Base-by-base conservation (phyloP, 2,888 invertebrate genomes). In the Epirrhoe tristata region DNA sequence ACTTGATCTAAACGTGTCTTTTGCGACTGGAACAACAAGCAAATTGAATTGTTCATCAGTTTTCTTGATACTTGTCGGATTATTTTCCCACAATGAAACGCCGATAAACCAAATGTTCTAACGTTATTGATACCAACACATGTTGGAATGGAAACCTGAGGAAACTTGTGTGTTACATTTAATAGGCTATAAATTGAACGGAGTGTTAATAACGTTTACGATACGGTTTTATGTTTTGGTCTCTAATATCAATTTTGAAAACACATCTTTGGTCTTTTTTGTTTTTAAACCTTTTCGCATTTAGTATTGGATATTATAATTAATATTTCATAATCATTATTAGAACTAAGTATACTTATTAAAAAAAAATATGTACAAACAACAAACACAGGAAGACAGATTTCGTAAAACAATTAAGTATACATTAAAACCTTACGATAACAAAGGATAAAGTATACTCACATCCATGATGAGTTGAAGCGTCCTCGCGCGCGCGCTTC, bases 391-490 rank as follows among this genome's bases (percentile, higher is more conserved):
- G 24, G 1, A 24, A 24, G 1, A 24, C 24, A 24, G 24, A 3
- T 24, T 24, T 24, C 24, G n/a, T 24, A 2, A 24, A 24, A 24
- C 24, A 24, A 24, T 24, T 24, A n/a, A n/a, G n/a, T n/a, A 24
- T 24, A 24, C 24, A 1, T 2, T 24, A 48, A 6, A 14, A 6
- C 12, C 14, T 2, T 16, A 39, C n/a, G 5, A 7, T 57, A 57
- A 8, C n/a, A 6, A 57, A 48, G 32, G 14, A 7, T 8, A n/a
- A 36, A 2, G 17, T n/a, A 39, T 74, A 85, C 90, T 90, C 70
- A 92, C 91, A 69, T 93, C 93, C 92, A 93, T 92, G 76, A 73
- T 82, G 78, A 78, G 77, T 12, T 81, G 79, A 51, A 89, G 81
- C 31, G 90, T 88, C 63, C 67, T 70, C 71, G 89, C 90, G 75